Base-by-base conservation (phyloP, 2,113 vertebrate genomes). In the Monopterus albus region DNA sequence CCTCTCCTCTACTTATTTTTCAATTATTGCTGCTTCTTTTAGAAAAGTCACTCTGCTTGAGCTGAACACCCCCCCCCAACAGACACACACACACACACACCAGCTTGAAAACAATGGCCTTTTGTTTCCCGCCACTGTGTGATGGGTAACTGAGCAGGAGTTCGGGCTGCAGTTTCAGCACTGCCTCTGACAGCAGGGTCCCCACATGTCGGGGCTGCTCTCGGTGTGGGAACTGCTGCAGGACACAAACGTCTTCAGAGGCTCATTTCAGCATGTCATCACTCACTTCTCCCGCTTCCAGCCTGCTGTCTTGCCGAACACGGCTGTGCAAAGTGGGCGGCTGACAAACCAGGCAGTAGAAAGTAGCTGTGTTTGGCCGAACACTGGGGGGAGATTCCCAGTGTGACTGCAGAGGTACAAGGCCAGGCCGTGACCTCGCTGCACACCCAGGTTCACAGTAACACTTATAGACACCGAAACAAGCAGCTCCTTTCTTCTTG, bases 61-160 rank as follows among this genome's bases (percentile, higher is more conserved):
- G 31, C 39, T 51, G 17, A 4, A 38, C 62, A 59, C 56, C 28
- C 1, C 20, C 39, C 53, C 52, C 68, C 47, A n/a, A n/a, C n/a
- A n/a, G n/a, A n/a, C n/a, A n/a, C n/a, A n/a, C n/a, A n/a, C n/a
- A n/a, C n/a, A n/a, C n/a, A n/a, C 63, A 53, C 52, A 21, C 35
- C 67, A 20, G 66, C 33, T 0, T 3, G 0, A 5, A 47, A 57
- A 79, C 72, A 79, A 75, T 67, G 39, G 29, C 20, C 53, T 60
- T 70, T 70, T 79, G 76, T 75, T 14, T 51, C 4, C 12, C 1
- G 6, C 51, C 46, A 43, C 51, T 35, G 61, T 75, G 68, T 21
- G 60, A 56, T 4, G 9, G 7, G 23, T 20, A 17, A 12, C 38
- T 1, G 28, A 62, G 42, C 68, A 57, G 43, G 5, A 18, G 52